Conservation (phyloP, 1,140 invertebrate genomes). For the Lamellibrachia luymesi region DNA sequence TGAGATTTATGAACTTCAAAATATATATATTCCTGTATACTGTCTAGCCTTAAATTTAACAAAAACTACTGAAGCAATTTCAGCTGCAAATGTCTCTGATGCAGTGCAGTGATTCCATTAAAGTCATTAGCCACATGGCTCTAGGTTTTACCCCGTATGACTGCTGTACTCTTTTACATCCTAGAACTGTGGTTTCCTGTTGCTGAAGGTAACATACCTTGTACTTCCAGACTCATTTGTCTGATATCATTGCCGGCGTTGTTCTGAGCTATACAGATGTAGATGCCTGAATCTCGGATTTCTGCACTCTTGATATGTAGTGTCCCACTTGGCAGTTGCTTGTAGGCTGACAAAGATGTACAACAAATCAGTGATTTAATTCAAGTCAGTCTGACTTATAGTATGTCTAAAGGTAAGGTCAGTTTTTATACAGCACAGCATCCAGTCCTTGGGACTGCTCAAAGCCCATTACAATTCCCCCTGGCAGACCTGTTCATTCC, state of each 20-base stretch:
- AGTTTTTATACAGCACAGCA: too few species aligned
- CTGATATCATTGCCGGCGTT: constrained; percentile 48
- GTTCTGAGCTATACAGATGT: constrained; percentile 54
- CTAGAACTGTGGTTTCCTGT: not conserved
- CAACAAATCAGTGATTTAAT: not conserved
- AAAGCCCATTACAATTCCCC: too few species aligned
- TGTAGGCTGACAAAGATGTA: constrained; percentile 32
- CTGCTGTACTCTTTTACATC: not conserved
- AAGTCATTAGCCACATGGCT: not conserved
- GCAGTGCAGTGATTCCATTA: not conserved
- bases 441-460: too few species aligned
- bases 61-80: too few species aligned
- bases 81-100: not conserved
- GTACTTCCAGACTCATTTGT: constrained; percentile 44
- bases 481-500: too few species aligned
- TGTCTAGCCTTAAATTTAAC: too few species aligned
- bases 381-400: not conserved
- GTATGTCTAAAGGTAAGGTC: not conserved
- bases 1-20: too few species aligned
- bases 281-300: constrained; percentile 43
- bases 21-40: too few species aligned
- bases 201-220: constrained; percentile 28
- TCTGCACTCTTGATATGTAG: constrained; percentile 36
- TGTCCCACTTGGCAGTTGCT: constrained; percentile 44
- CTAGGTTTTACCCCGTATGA: not conserved